phyloP scores from a whole-genome alignment of 2,888 invertebrate species.

The Lissocephala sabroskyi region DNA sequence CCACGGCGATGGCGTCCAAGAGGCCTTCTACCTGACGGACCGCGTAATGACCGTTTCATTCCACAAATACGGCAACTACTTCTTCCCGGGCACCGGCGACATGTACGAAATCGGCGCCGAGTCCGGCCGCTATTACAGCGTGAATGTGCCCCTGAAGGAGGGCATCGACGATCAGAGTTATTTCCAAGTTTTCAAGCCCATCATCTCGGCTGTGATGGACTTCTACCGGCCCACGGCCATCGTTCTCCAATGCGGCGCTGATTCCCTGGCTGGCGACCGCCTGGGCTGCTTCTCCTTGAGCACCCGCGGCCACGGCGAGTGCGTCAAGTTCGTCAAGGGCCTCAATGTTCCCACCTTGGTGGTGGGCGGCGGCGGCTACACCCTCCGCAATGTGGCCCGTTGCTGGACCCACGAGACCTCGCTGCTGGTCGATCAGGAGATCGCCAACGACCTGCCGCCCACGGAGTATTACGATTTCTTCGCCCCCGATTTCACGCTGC shows the following conservation, averaged over 20 bases:
- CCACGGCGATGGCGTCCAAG: slow-evolving; percentile 95
- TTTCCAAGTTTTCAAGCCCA: slow-evolving; percentile 94
- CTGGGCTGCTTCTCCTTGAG: slow-evolving; percentile 97
- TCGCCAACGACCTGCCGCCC: slow-evolving; percentile 95
- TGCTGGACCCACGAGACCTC: slow-evolving; percentile 99
- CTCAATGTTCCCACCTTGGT: slow-evolving; percentile 93
- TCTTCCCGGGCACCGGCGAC: slow-evolving; percentile 98
- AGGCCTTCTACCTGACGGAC: slow-evolving; percentile 97
- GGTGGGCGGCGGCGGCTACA: slow-evolving; percentile 89
- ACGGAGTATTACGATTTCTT: slow-evolving; percentile 98
- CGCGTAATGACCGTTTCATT: slow-evolving; percentile 99
- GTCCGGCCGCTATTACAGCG: slow-evolving; percentile 95
- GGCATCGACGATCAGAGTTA: slow-evolving; percentile 97
- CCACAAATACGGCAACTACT: slow-evolving; percentile 98
- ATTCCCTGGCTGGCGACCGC: slow-evolving; percentile 94
- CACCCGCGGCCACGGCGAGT: slow-evolving; percentile 96
- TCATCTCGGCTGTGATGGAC: slow-evolving; percentile 94
- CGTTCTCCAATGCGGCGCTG: slow-evolving; percentile 98
- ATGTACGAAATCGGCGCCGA: slow-evolving; percentile 99
- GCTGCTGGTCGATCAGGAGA: slow-evolving; percentile 90
- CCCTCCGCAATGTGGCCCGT: slow-evolving; percentile 95
- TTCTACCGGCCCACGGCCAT: slow-evolving; percentile 97
- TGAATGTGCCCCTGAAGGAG: slow-evolving; percentile 98
- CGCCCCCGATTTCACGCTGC: slow-evolving; percentile 95
- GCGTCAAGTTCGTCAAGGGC: slow-evolving; percentile 95